These are phyloP conservation scores for Drosophila ficusphila DNA, from an alignment of 1,140 invertebrate species.

Conservation along the genomic window DNA sequence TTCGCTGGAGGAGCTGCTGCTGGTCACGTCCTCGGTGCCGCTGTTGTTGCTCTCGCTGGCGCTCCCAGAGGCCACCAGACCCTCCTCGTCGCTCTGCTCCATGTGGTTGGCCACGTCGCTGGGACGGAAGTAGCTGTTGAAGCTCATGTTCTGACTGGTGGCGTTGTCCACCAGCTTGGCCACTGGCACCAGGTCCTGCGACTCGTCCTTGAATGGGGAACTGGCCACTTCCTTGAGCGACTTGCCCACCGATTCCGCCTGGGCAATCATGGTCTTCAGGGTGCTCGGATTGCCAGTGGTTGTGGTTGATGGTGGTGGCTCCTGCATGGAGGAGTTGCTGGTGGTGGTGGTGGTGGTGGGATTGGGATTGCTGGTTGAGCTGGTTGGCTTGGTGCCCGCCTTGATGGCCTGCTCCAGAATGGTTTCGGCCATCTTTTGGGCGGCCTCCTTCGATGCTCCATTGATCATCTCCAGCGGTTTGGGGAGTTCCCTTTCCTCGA, in stretches of 20 bases:
- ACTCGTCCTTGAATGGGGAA: constrained; percentile 84
- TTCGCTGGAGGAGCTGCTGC: constrained; percentile 67
- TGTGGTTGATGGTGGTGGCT: not conserved
- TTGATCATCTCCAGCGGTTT: constrained; percentile 14
- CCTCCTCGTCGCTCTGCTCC: constrained; percentile 89
- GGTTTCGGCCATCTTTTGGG: constrained; percentile 85
- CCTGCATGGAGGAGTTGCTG: constrained; percentile 12
- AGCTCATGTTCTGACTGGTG: constrained; percentile 87
- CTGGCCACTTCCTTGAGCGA: constrained; percentile 80
- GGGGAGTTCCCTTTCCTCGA: constrained; percentile 11
- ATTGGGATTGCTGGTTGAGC: not conserved
- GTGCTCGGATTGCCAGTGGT: constrained; percentile 26
- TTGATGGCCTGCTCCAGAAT: constrained; percentile 86
- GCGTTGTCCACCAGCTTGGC: constrained; percentile 92
- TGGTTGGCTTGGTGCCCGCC: constrained; percentile 62
- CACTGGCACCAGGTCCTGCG: constrained; percentile 90
- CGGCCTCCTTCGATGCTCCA: constrained; percentile 63
- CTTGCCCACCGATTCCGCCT: constrained; percentile 78
- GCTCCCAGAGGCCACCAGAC: constrained; percentile 88
- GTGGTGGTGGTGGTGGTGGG: not conserved
- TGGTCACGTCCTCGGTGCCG: constrained; percentile 89
- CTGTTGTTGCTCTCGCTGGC: constrained; percentile 92
- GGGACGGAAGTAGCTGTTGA: constrained; percentile 87
- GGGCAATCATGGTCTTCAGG: constrained; percentile 76
- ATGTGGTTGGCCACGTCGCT: constrained; percentile 83